Evolutionary conservation across 2,113 vertebrate genomes (phyloP), one percentile per base, ranked within the genome.

Genomic region (Theristicus caerulescens): DNA sequence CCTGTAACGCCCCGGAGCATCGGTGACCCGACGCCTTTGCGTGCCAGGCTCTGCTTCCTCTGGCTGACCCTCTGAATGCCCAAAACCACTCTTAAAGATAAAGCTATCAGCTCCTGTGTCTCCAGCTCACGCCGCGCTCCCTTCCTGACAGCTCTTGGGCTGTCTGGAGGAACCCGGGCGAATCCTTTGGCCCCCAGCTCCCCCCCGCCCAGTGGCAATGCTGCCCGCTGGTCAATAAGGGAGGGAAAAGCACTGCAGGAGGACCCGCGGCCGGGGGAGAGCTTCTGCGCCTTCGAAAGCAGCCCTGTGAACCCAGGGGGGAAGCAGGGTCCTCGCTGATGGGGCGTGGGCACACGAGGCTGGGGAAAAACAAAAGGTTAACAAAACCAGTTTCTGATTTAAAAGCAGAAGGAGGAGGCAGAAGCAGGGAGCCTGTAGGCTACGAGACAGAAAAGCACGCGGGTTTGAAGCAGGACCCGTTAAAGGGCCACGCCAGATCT

Each of bases 141-240:
- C 27, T 19, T 44, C 52, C 44, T 4, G 11, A 6, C 46, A 38
- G 22, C 46, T n/a, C 78, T 52, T 9, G 36, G 38, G 47, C 57
- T 44, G 14, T 5, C 61, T 59, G 67, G 44, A 34, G 38, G 59
- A 52, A 67, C 38, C 21, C 2, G 21, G 87, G n/a, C 11, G 32
- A 51, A 22, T 10, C 32, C 59, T 73, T 58, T 10, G 36, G n/a
- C 17, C 14, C 51, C 52, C 5, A 9, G 2, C 12, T 22, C 22
- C 12, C 18, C 5, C 2, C 10, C 9, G 3, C 3, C 10, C 25
- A 3, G 20, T 16, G 52, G 46, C 25, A 22, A 22, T 1, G 14
- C 61, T 25, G 71, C 12, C 14, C 11, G 59, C 38, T 22, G 47
- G 40, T 12, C 57, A 5, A 2, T 3, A 24, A 13, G 21, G 10